phyloP scores from a whole-genome alignment of 2,113 vertebrate genomes.

The Muntiacus reevesi region DNA sequence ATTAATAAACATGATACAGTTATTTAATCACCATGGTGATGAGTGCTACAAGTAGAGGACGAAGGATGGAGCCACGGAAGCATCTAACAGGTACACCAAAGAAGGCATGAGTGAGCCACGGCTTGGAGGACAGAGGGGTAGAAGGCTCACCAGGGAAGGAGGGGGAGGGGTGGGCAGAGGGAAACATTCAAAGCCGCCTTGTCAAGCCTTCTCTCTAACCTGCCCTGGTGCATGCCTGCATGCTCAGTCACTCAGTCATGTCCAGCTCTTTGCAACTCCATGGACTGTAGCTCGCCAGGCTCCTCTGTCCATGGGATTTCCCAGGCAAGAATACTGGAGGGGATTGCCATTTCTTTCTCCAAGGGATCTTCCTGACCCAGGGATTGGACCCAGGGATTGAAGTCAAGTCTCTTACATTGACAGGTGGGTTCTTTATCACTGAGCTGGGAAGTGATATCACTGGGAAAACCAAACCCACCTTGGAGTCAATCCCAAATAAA shows the following conservation, averaged over 20 bases:
- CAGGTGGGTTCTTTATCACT: neutral
- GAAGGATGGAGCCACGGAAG: neutral
- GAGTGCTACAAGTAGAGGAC: neutral
- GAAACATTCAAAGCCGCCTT: fast-evolving
- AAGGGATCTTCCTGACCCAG: neutral
- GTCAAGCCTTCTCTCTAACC: no score
- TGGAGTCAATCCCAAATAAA: neutral
- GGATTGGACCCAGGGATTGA: neutral
- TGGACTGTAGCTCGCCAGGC: neutral
- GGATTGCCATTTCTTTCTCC: neutral
- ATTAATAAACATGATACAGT: neutral
- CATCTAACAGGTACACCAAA: neutral
- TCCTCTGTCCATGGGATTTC: neutral
- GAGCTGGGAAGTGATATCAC: neutral
- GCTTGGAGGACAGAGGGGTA: fast-evolving
- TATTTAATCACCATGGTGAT: neutral
- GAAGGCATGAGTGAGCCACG: neutral
- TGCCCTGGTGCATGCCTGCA: neutral
- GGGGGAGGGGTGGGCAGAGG: neutral
- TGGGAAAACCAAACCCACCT: neutral
- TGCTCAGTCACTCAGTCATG: neutral
- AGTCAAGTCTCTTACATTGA: neutral
- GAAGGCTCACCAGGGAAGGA: fast-evolving
- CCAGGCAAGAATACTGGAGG: neutral
- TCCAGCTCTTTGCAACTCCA: neutral